A percentile compares a stretch with the other conserved stretches of the same genome.
Evolutionary conservation across 2,113 vertebrate species (phyloP).

Genomic region (Equus quagga): DNA sequence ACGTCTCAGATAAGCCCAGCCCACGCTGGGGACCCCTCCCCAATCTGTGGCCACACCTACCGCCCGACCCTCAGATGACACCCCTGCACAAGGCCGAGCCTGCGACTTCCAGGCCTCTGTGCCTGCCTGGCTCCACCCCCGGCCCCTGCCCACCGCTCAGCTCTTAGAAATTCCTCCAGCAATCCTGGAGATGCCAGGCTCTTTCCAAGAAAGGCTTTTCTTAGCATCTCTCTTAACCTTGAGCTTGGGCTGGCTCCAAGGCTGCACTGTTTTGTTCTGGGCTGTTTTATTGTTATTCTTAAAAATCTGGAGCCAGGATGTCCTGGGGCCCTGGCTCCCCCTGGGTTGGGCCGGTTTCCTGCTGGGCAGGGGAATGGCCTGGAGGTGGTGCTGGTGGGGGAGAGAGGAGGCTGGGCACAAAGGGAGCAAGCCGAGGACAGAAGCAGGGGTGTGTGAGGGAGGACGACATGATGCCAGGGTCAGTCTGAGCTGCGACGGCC

Average conservation of each 20-base stretch:
- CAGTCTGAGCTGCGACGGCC: background rate
- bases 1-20: background rate
- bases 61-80: background rate
- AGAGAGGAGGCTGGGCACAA: background rate
- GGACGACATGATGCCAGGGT: background rate
- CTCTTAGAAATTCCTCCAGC: background rate
- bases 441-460: background rate
- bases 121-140: background rate
- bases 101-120: background rate
- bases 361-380: background rate
- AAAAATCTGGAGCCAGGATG: constrained; percentile 78
- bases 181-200: background rate
- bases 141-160: fast-evolving
- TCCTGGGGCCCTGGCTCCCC: constrained; percentile 64
- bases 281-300: constrained; percentile 73
- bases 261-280: constrained; percentile 82
- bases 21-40: background rate
- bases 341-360: constrained; percentile 57
- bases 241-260: constrained; percentile 72
- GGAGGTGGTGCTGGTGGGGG: background rate
- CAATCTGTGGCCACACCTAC: fast-evolving
- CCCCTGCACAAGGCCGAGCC: background rate
- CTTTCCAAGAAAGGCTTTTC: constrained; percentile 74
- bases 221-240: constrained; percentile 71
- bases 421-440: background rate